Base-by-base conservation (phyloP, 2,797 vertebrate species). In the Cirrhinus molitorella region DNA sequence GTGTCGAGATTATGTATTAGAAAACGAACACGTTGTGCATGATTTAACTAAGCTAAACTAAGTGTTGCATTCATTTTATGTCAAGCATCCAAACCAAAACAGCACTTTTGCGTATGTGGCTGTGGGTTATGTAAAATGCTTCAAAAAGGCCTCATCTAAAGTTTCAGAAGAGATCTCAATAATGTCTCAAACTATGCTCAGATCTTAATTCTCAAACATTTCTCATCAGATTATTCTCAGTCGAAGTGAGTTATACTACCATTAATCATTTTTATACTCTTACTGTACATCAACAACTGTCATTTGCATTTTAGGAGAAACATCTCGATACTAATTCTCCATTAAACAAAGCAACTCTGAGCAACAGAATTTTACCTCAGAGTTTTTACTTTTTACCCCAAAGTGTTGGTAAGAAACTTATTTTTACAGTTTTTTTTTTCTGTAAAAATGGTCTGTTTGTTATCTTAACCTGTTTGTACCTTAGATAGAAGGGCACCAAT, bases 1-100 rank as follows among this genome's bases (percentile, higher is more conserved):
- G 34, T 61, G 78, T 80, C 49, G 74, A 76, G 16, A 45, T 72
- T 19, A 80, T 77, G 55, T 77, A 53, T 70, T 43, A 40, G 55
- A 49, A 77, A 34, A 72, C 45, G 61, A 57, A 68, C 23, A 74
- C 55, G 51, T 19, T 37, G 28, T 34, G 37, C 23, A 34, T 17
- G 21, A 66, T 11, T 65, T 25, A 37, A n/a, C 66, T 34, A 70
- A 43, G 16, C 66, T 34, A 70, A 43, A 61, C 14, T 4, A 40
- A 31, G 34, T 28, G 23, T 37, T 53, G 45, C 21, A 61, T 75
- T 80, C 2, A 17, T 25, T 61, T 23, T 19, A 63, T 63, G 71
- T 17, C 13, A 77, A 63, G 17, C 7, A 40, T 17, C n/a, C 45
- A 65, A 34, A 75, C 17, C 47, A 23, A 55, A 65, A 6, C 19